A percentile compares a stretch with the other conserved stretches of the same genome.
Conservation (phyloP, 1,140 invertebrate genomes). For the Cyclina sinensis region DNA sequence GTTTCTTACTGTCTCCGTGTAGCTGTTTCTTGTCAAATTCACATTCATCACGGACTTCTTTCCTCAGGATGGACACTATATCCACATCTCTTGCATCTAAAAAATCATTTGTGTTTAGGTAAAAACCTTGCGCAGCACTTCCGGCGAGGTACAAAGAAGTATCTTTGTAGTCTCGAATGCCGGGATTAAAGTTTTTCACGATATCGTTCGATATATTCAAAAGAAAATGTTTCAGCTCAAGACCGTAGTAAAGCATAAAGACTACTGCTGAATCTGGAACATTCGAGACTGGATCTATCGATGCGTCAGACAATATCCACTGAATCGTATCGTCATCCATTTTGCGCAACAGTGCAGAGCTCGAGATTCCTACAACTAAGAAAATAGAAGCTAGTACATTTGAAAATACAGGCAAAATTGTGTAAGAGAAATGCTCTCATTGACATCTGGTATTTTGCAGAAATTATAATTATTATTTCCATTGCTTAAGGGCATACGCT, state of each 20-base stretch:
- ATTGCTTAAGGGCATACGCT: too few relatives aligned
- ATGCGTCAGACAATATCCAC: neutral
- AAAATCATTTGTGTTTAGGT: constrained; percentile 15
- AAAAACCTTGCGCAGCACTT: constrained; percentile 18
- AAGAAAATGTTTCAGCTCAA: constrained; percentile 3
- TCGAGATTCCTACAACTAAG: too few relatives aligned
- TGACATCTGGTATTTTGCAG: too few relatives aligned
- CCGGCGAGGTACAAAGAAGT: constrained; percentile 17
- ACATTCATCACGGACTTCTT: neutral
- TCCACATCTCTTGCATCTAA: constrained; percentile 19
- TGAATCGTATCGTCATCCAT: neutral
- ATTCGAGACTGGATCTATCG: neutral
- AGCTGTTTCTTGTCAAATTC: neutral
- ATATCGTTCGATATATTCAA: neutral
- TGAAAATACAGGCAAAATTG: too few relatives aligned
- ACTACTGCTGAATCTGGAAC: neutral
- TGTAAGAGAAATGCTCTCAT: too few relatives aligned
- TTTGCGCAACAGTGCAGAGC: neutral
- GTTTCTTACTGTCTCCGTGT: neutral
- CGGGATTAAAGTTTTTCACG: neutral
- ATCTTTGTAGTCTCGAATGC: neutral
- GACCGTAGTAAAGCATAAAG: constrained; percentile 18
- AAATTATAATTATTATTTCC: too few relatives aligned
- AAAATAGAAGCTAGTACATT: too few relatives aligned
- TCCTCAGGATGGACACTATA: neutral